A percentile compares a stretch with the other conserved stretches of the same genome.
Conservation (phyloP, 2,888 invertebrate species). For the Apamea monoglypha region DNA sequence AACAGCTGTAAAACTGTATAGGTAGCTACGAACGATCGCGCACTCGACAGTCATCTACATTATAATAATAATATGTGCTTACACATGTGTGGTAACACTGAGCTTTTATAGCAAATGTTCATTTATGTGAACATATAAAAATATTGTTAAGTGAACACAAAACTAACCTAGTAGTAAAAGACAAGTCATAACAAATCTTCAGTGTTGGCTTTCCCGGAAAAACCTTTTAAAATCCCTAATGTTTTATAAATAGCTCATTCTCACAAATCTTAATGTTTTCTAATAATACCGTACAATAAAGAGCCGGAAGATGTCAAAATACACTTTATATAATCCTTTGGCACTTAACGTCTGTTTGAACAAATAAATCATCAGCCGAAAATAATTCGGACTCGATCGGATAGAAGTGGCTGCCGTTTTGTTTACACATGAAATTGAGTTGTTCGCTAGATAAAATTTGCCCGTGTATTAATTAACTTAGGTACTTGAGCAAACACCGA, state of each 20-base stretch:
- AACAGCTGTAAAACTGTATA: constrained; percentile 67
- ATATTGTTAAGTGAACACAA: constrained; percentile 53
- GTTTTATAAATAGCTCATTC: constrained; percentile 35
- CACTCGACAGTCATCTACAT: constrained; percentile 57
- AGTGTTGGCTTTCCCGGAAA: constrained; percentile 29
- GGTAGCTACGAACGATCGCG: constrained; percentile 48
- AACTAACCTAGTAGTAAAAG: constrained; percentile 56
- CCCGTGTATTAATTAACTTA: constrained; percentile 80
- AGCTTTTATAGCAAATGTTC: constrained; percentile 57
- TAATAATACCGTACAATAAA: constrained; percentile 28
- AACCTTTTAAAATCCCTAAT: constrained; percentile 39
- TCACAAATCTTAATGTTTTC: constrained; percentile 41
- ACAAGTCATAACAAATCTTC: constrained; percentile 43
- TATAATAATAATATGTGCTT: constrained; percentile 50
- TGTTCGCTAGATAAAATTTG: constrained; percentile 80
- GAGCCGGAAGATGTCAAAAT: constrained; percentile 27
- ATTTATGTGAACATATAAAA: constrained; percentile 57
- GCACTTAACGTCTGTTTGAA: constrained; percentile 59
- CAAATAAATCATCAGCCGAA: constrained; percentile 69
- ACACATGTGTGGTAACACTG: constrained; percentile 48
- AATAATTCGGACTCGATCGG: constrained; percentile 69
- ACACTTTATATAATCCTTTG: constrained; percentile 48
- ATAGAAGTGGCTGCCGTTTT: constrained; percentile 68
- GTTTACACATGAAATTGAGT: constrained; percentile 81
- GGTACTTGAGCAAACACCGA: constrained; percentile 76